phyloP scores from a whole-genome alignment of 1,140 invertebrate genomes.

The Papilio helenus region DNA sequence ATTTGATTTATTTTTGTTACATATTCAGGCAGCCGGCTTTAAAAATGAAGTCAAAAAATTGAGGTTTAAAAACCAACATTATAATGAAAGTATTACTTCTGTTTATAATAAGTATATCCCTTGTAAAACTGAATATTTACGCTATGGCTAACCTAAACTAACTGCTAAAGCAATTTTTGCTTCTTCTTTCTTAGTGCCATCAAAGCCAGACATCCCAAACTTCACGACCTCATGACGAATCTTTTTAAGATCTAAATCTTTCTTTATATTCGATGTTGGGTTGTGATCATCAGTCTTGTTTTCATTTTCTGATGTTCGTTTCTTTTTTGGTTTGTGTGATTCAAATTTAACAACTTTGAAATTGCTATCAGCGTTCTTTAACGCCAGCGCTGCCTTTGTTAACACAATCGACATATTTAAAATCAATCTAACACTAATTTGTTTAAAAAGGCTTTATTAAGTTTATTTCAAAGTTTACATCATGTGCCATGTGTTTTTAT shows the following conservation, averaged over 20 bases:
- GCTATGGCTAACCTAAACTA: slow-evolving; percentile 81
- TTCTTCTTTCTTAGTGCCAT: slow-evolving; percentile 83
- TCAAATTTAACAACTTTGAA: slow-evolving; percentile 81
- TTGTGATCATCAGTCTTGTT: slow-evolving; percentile 45
- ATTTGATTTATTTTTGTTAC: no score
- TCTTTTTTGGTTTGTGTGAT: slow-evolving; percentile 82
- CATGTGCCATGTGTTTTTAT: slow-evolving; percentile 30
- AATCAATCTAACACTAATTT: neutral
- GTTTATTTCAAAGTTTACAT: neutral
- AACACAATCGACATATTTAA: slow-evolving; percentile 69
- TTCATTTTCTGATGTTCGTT: slow-evolving; percentile 48
- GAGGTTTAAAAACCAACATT: no score
- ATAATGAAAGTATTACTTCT: no score
- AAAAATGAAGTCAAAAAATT: no score
- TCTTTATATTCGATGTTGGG: slow-evolving; percentile 47
- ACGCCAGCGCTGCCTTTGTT: slow-evolving; percentile 82
- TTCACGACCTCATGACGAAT: slow-evolving; percentile 86
- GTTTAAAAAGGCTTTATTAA: neutral
- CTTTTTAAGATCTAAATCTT: slow-evolving; percentile 84
- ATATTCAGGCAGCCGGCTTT: no score
- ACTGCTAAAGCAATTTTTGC: slow-evolving; percentile 86
- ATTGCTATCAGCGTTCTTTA: slow-evolving; percentile 73
- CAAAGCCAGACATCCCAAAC: slow-evolving; percentile 87
- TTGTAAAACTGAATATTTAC: no score
- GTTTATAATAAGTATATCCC: no score